Evolutionary conservation across 2,113 vertebrate species (phyloP).

Genomic region (Hemiscyllium ocellatum): DNA sequence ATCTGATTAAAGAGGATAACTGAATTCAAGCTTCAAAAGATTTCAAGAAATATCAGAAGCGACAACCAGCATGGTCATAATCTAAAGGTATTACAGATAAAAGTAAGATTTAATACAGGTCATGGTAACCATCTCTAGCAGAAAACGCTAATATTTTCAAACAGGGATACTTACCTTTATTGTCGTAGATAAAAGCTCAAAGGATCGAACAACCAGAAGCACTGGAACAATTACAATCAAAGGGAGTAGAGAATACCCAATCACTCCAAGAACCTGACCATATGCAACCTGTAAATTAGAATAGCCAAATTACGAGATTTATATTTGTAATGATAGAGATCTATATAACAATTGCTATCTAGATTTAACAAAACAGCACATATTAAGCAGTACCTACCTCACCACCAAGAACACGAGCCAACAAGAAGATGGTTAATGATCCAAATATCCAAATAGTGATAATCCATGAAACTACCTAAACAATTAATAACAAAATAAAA

Average conservation of each 20-base stretch:
- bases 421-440: slow-evolving; percentile 88
- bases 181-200: slow-evolving; percentile 84
- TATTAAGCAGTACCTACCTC: slow-evolving; percentile 68
- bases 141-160: not conserved
- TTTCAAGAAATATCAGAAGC: not conserved
- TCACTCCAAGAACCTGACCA: slow-evolving; percentile 94
- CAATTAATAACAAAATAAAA: not conserved
- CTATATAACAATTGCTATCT: not conserved
- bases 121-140: not conserved
- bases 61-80: not conserved
- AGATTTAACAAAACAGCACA: not conserved
- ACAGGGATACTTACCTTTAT: slow-evolving; percentile 76
- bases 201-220: slow-evolving; percentile 82
- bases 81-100: not conserved
- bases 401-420: slow-evolving; percentile 94
- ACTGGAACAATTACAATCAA: slow-evolving; percentile 91
- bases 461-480: slow-evolving; percentile 97
- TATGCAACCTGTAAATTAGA: slow-evolving; percentile 74
- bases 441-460: slow-evolving; percentile 99
- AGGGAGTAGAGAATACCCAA: slow-evolving; percentile 94
- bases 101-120: not conserved
- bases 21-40: not conserved
- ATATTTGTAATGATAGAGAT: not conserved
- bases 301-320: not conserved
- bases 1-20: not conserved